Evolutionary conservation across 2,113 vertebrate genomes (phyloP), one percentile per base, ranked within the genome.

Genomic region (Datnioides undecimradiatus): DNA sequence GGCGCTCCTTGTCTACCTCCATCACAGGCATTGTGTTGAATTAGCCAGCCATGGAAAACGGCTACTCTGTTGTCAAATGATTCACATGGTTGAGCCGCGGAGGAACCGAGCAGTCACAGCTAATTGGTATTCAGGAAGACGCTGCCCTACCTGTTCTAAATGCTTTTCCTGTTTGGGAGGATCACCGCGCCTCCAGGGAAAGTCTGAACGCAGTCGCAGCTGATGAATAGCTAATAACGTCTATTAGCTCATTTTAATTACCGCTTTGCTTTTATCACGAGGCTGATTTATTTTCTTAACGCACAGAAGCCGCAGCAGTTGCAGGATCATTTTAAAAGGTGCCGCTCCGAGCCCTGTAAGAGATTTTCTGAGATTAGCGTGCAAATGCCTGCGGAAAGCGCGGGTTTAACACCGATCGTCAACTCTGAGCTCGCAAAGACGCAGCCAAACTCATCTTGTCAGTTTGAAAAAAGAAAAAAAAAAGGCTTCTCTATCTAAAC

Each of bases 191-290:
- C 87, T 82, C 73, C 25, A 2, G 83, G 90, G 76, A 43, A 76
- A 77, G 55, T 82, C 81, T 67, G 76, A 82, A 58, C 49, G 45
- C 79, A 72, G 59, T 73, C 49, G 51, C 46, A 51, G 79, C 81
- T 85, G 86, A 89, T 78, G 66, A 82, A 91, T 88, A 68, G 72
- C 88, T 85, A 86, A 89, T 93, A 84, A 87, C 70, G 14, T 70
- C 79, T 73, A 85, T 90, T 90, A 91, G 76, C 77, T 83, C 76
- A 60, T 83, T 83, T 87, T 86, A 91, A 91, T 91, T 57, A 88
- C 79, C 65, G 51, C 60, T 85, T 69, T 71, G 85, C 85, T 69
- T 87, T 84, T 69, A 80, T 83, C 84, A 67, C 29, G 1, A 57
- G 51, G 23, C 78, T 72, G 43, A 80, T 90, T 91, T 75, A 80